Evolutionary conservation across 2,113 vertebrate genomes (phyloP).

Genomic region (Tetraodon nigroviridis): DNA sequence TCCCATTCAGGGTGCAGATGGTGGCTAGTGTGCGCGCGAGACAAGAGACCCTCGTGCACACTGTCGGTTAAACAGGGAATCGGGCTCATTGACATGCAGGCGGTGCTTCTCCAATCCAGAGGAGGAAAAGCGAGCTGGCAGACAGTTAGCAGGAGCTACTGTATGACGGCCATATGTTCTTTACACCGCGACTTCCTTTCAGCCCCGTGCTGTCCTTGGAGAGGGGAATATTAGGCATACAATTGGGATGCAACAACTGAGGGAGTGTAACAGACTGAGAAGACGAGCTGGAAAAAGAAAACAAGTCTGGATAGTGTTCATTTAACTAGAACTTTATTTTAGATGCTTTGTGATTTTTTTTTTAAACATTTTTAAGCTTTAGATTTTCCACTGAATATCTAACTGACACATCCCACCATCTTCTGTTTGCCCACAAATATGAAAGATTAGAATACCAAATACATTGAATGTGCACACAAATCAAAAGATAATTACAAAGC

Average conservation of each 20-base stretch:
- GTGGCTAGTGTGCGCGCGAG: slow-evolving; percentile 62
- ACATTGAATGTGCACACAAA: too few relatives aligned
- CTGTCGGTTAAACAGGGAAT: slow-evolving; percentile 48
- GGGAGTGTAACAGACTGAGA: slow-evolving; percentile 4
- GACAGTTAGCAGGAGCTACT: slow-evolving; percentile 33
- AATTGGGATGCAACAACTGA: slow-evolving; percentile 11
- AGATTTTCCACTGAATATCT: too few relatives aligned
- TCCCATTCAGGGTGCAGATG: slow-evolving; percentile 73
- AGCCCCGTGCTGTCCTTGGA: slow-evolving; percentile 34
- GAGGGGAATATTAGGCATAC: slow-evolving; percentile 30
- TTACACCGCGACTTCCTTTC: slow-evolving; percentile 30
- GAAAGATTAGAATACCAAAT: too few relatives aligned
- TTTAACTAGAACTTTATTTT: too few relatives aligned
- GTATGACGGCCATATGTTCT: slow-evolving; percentile 53
- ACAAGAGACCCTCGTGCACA: slow-evolving; percentile 58
- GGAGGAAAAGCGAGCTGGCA: slow-evolving; percentile 35
- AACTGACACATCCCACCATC: too few relatives aligned
- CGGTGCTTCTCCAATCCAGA: slow-evolving; percentile 48
- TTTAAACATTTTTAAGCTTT: too few relatives aligned
- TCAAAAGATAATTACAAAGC: too few relatives aligned
- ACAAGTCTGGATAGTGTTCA: too few relatives aligned
- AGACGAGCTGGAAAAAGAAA: not conserved
- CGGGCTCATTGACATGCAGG: slow-evolving; percentile 67
- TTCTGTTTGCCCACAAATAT: too few relatives aligned
- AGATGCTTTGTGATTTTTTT: too few relatives aligned